These are phyloP conservation scores for Pararge aegeria DNA, from an alignment of 1,140 invertebrate species.

Conservation along the genomic window DNA sequence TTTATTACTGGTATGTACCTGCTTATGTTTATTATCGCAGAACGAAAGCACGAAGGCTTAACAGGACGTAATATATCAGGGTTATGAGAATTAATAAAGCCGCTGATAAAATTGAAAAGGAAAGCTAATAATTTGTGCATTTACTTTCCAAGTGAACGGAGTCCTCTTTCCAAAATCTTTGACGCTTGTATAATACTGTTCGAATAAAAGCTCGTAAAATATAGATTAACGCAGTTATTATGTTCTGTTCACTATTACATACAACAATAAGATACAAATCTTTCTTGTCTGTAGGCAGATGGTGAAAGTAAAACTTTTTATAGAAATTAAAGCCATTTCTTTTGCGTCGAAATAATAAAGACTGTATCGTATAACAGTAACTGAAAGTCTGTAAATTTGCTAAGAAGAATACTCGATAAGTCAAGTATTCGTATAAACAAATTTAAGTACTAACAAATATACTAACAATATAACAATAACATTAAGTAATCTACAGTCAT, in stretches of 20 bases:
- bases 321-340: neutral
- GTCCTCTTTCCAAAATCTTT: neutral
- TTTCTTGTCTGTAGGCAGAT: neutral
- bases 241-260: neutral
- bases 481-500: too few relatives aligned
- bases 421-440: too few relatives aligned
- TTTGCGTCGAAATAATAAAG: too few relatives aligned
- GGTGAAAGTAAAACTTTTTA: neutral
- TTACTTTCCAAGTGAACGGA: conserved; percentile 13
- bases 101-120: conserved; percentile 6
- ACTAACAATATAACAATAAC: too few relatives aligned
- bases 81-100: neutral
- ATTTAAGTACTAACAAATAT: too few relatives aligned
- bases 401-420: too few relatives aligned
- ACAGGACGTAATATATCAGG: neutral
- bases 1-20: too few relatives aligned
- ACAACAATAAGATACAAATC: neutral
- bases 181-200: neutral
- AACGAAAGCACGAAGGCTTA: neutral
- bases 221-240: neutral
- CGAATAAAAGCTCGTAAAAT: neutral
- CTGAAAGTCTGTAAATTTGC: too few relatives aligned
- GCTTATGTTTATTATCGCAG: too few relatives aligned
- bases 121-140: conserved; percentile 14
- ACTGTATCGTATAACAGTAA: too few relatives aligned